These are phyloP conservation scores for Catocala fraxini DNA, from an alignment of 2,888 invertebrate species.

Conservation along the genomic window DNA sequence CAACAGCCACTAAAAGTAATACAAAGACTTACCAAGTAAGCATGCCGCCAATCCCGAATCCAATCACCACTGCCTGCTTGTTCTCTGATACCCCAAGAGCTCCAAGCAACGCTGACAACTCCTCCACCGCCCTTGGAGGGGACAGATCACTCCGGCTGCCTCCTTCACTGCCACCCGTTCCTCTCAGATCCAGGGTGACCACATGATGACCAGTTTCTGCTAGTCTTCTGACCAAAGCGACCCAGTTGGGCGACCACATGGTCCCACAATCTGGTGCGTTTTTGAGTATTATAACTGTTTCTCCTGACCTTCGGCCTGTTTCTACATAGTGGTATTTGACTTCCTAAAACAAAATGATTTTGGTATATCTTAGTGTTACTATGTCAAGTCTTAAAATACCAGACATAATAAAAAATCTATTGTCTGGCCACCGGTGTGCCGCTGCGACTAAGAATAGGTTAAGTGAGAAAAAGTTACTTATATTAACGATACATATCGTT, in stretches of 20 bases:
- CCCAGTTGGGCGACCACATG: slow-evolving; percentile 76
- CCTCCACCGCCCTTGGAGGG: slow-evolving; percentile 76
- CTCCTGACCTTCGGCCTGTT: slow-evolving; percentile 74
- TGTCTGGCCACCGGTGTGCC: too few relatives aligned
- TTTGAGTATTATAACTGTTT: slow-evolving; percentile 73
- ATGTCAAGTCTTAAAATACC: too few relatives aligned
- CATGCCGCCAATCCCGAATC: slow-evolving; percentile 82
- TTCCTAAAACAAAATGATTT: slow-evolving; percentile 62
- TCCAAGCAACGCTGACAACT: slow-evolving; percentile 68
- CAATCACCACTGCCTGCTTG: slow-evolving; percentile 73
- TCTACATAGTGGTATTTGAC: slow-evolving; percentile 84
- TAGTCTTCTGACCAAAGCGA: slow-evolving; percentile 64
- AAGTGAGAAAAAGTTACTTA: too few relatives aligned
- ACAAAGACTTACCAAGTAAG: slow-evolving; percentile 73
- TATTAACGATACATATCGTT: too few relatives aligned
- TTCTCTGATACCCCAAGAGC: slow-evolving; percentile 73
- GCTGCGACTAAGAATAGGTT: too few relatives aligned
- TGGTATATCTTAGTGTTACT: neutral
- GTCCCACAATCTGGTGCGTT: slow-evolving; percentile 77
- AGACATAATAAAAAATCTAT: too few relatives aligned
- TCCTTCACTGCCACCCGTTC: slow-evolving; percentile 79
- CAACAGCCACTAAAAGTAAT: too few relatives aligned
- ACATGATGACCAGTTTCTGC: slow-evolving; percentile 73
- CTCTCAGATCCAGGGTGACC: slow-evolving; percentile 78
- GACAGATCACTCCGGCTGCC: slow-evolving; percentile 71